Percentiles rank a stretch among this genome's conserved stretches.
Conservation (phyloP, 1,140 invertebrate species). For the Drosophila subpulchrella region DNA sequence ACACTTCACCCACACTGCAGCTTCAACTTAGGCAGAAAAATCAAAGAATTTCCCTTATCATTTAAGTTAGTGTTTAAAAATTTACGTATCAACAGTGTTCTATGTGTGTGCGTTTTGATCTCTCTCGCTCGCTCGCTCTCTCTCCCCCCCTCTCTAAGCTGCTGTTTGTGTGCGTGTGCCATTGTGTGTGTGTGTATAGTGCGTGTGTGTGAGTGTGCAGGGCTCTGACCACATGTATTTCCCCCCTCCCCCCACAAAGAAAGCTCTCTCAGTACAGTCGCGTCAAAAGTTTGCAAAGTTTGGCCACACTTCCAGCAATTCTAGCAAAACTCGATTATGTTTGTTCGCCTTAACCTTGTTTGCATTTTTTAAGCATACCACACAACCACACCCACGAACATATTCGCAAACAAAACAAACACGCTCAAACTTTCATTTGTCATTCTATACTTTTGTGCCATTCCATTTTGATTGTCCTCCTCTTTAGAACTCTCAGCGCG, state of each 20-base stretch:
- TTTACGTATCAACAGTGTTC: constrained; percentile 38
- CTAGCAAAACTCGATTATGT: constrained; percentile 26
- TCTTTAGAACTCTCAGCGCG: constrained; percentile 54
- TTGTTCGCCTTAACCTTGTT: constrained; percentile 41
- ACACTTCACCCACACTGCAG: constrained; percentile 26
- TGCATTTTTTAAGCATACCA: constrained; percentile 31
- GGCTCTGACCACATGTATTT: constrained; percentile 38
- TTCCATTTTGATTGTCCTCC: constrained; percentile 65
- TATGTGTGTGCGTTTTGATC: constrained; percentile 40
- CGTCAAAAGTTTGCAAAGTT: constrained; percentile 33
- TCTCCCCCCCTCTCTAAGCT: constrained; percentile 34
- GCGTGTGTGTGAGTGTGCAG: constrained; percentile 45
- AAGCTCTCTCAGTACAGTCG: constrained; percentile 54
- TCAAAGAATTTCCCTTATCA: constrained; percentile 24
- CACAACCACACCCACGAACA: constrained; percentile 12
- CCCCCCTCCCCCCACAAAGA: constrained; percentile 11
- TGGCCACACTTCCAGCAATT: constrained; percentile 44
- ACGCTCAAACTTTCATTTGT: constrained; percentile 30
- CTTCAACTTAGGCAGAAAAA: constrained; percentile 23
- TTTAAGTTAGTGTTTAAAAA: constrained; percentile 69
- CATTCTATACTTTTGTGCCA: constrained; percentile 32
- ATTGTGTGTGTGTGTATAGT: constrained; percentile 7
- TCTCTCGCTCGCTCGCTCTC: constrained; percentile 24
- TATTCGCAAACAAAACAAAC: constrained; percentile 4
- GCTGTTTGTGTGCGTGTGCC: constrained; percentile 39